Conservation (phyloP, 2,888 invertebrate species). For the Clusia tigrina region DNA sequence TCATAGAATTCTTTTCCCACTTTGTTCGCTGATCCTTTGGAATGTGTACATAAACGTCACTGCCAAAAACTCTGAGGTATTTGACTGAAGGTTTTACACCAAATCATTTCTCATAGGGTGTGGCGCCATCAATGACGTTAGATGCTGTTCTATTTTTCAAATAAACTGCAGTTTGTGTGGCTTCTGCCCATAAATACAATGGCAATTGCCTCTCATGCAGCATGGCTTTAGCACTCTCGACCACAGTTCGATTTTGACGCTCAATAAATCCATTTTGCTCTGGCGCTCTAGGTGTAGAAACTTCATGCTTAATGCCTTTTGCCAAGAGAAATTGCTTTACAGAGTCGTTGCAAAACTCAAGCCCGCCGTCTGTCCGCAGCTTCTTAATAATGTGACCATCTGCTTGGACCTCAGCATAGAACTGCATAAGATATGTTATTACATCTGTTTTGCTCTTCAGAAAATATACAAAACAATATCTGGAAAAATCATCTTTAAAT, state of each 20-base stretch:
- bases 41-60: constrained; percentile 23
- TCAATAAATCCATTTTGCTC: constrained; percentile 26
- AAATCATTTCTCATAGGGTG: constrained; percentile 41
- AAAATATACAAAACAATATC: constrained; percentile 32
- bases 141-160: constrained; percentile 48
- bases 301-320: constrained; percentile 20
- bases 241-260: constrained; percentile 24
- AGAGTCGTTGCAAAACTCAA: constrained; percentile 24
- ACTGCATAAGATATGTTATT: constrained; percentile 16
- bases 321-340: constrained; percentile 14
- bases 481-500: constrained; percentile 31
- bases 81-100: constrained; percentile 33
- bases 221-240: constrained; percentile 27
- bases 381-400: constrained; percentile 23
- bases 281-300: constrained; percentile 21
- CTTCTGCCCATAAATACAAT: constrained; percentile 53
- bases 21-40: constrained; percentile 25
- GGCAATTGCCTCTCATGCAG: constrained; percentile 17
- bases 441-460: constrained; percentile 31
- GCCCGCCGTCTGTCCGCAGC: constrained; percentile 22
- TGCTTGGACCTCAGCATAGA: constrained; percentile 21
- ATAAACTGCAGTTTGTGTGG: constrained; percentile 49
- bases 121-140: constrained; percentile 31
- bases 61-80: constrained; percentile 30
- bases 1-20: constrained; percentile 22